Percentiles rank a stretch among this genome's conserved stretches.
Conservation (phyloP, 1,140 invertebrate species). For the Cotesia chilonis region DNA sequence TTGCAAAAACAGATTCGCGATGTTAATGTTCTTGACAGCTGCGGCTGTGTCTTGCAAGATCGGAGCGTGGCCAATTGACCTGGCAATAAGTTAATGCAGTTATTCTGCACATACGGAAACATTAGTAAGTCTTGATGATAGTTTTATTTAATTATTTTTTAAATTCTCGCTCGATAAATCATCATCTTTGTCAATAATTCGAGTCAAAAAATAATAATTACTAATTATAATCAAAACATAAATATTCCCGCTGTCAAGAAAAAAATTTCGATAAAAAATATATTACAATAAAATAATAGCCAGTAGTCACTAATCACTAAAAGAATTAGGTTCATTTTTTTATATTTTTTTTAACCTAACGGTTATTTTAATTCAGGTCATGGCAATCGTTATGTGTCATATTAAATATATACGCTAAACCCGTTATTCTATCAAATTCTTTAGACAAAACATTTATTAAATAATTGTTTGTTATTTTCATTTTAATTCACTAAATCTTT, state of each 20-base stretch:
- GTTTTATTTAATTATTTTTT: conserved; percentile 11
- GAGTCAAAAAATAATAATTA: too few species aligned
- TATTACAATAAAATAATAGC: background rate
- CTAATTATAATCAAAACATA: too few species aligned
- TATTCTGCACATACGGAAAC: background rate
- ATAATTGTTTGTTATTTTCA: background rate
- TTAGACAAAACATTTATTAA: background rate
- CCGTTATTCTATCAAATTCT: conserved; percentile 33
- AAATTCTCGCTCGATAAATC: background rate
- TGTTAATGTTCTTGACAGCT: conserved; percentile 14
- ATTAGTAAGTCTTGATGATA: background rate
- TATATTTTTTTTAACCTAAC: conserved; percentile 25
- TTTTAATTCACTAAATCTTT: background rate
- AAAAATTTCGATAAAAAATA: conserved; percentile 27
- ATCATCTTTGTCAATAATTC: too few species aligned
- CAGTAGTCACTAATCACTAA: too few species aligned
- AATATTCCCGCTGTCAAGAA: background rate
- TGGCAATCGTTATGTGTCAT: conserved; percentile 19
- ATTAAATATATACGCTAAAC: conserved; percentile 16
- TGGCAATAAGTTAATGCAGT: conserved; percentile 7
- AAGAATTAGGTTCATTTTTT: conserved; percentile 10
- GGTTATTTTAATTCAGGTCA: conserved; percentile 34
- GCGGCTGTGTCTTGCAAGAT: conserved; percentile 5
- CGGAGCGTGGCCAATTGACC: conserved; percentile 17
- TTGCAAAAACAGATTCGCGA: conserved; percentile 3